Evolutionary conservation across 2,797 vertebrate genomes (phyloP).

Genomic region (Galago senegalensis): DNA sequence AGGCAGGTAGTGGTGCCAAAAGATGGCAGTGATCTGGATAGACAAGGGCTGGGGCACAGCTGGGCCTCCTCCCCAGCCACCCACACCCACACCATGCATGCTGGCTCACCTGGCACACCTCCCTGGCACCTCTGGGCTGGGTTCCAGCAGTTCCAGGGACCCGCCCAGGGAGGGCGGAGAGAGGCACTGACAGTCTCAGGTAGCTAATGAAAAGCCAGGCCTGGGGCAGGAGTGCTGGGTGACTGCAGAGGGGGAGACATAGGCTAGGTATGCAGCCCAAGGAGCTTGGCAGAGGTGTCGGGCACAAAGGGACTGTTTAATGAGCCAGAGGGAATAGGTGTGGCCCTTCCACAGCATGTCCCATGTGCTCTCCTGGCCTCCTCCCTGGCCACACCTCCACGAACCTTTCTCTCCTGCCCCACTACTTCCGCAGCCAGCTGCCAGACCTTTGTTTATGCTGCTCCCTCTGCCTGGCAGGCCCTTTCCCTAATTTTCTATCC

Average conservation of each 20-base stretch:
- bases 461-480: neutral
- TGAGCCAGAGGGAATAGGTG: slow-evolving; percentile 62
- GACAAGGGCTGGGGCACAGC: neutral
- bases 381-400: neutral
- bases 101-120: slow-evolving; percentile 68
- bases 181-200: neutral
- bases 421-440: slow-evolving; percentile 33
- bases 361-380: slow-evolving; percentile 9
- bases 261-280: slow-evolving; percentile 27
- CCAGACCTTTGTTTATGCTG: slow-evolving; percentile 29
- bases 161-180: neutral
- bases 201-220: slow-evolving; percentile 48
- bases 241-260: neutral
- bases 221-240: neutral
- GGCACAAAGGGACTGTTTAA: slow-evolving; percentile 22
- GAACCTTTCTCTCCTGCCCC: neutral
- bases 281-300: slow-evolving; percentile 25
- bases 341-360: slow-evolving; percentile 19
- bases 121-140: slow-evolving; percentile 48
- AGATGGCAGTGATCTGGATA: slow-evolving; percentile 41
- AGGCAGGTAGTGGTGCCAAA: neutral
- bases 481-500: neutral
- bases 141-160: slow-evolving; percentile 11
- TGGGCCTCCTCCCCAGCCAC: neutral
- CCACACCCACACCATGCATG: neutral